These are phyloP conservation scores for Molossus alvarezi DNA, from an alignment of 2,797 vertebrate genomes.

Conservation along the genomic window DNA sequence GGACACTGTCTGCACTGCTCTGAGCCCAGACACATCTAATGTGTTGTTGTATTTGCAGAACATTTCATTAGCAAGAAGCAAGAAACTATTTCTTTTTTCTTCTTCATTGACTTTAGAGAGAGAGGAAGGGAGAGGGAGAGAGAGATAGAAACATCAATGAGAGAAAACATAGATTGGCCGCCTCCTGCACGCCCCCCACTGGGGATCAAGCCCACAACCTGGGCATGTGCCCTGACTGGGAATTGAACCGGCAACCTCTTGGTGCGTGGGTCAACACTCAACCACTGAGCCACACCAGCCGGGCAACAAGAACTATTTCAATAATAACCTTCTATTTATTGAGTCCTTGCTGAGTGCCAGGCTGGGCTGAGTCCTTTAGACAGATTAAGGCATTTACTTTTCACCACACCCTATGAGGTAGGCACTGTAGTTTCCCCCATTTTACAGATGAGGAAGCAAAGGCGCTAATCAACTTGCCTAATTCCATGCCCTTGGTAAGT, in stretches of 20 bases:
- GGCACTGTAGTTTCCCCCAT: background rate
- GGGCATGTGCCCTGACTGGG: no score
- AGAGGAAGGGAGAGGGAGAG: no score
- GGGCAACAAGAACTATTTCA: background rate
- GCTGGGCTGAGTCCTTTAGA: background rate
- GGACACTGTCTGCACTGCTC: background rate
- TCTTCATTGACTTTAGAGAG: no score
- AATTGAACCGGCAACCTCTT: no score
- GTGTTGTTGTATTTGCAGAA: background rate
- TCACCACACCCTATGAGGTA: background rate
- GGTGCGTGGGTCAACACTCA: no score
- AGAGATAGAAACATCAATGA: no score
- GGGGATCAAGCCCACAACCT: no score
- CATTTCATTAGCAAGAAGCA: slow-evolving; percentile 33
- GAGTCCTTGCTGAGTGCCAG: background rate
- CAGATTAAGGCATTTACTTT: background rate
- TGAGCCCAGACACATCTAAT: background rate
- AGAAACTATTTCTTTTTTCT: background rate
- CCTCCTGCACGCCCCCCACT: no score
- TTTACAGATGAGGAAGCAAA: slow-evolving; percentile 44
- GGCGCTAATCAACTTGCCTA: background rate
- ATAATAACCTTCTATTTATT: background rate
- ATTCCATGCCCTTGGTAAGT: background rate
- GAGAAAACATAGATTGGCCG: no score
- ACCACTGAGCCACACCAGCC: no score